Conservation (phyloP, 2,888 invertebrate genomes). For the Amblyteles armatorius region DNA sequence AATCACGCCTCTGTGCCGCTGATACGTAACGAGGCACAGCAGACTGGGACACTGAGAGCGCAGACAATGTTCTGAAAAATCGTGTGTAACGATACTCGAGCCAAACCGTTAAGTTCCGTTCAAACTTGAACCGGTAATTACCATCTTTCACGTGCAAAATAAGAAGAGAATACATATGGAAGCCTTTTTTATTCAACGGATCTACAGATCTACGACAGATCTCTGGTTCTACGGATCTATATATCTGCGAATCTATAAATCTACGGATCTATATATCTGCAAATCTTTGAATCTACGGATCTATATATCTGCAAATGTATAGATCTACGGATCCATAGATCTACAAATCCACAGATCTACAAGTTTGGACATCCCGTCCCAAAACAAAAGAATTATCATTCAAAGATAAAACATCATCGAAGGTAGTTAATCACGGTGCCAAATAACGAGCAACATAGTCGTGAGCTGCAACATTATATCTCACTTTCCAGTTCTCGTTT, state of each 20-base stretch:
- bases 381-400: neutral
- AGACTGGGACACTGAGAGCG: neutral
- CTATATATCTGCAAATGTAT: too few species aligned
- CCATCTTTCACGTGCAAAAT: too few species aligned
- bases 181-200: too few species aligned
- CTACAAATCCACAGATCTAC: neutral
- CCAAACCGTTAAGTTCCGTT: neutral
- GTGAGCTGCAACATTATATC: neutral
- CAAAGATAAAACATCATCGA: neutral
- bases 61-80: neutral
- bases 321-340: too few species aligned
- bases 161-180: too few species aligned
- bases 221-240: too few species aligned
- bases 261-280: too few species aligned
- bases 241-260: too few species aligned
- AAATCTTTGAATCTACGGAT: neutral
- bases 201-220: too few species aligned
- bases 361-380: neutral
- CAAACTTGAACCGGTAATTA: too few species aligned
- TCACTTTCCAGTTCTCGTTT: neutral
- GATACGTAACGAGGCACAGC: neutral
- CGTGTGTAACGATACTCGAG: neutral
- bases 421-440: neutral
- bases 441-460: neutral
- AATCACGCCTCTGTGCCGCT: slow-evolving; percentile 17